Base-by-base conservation (phyloP, 2,797 vertebrate genomes). In the Acipenser transmontanus region DNA sequence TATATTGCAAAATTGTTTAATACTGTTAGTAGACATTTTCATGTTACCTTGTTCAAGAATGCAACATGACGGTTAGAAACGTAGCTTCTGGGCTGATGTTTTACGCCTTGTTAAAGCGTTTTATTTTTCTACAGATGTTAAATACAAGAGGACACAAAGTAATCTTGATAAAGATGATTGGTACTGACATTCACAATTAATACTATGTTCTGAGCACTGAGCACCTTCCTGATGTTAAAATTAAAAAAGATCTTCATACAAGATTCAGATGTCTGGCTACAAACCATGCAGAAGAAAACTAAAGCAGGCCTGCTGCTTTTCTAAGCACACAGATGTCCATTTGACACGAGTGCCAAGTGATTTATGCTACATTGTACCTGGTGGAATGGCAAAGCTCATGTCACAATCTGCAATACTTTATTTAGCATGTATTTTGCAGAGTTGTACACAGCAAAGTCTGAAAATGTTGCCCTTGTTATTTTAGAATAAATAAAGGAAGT, bases 21-120 rank as follows among this genome's bases (percentile, higher is more conserved):
- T 49, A 64, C 13, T 20, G 20, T 54, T 50, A 62, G 62, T 50
- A 50, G 47, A 70, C 54, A 17, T 61, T 50, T 10, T 11, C 51
- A 34, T 7, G 7, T n/a, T 48, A 64, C 62, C 66, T 8, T 34
- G 61, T 49, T 65, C 8, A 56, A 6, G 56, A 68, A 65, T 47
- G 57, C 7, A 50, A 67, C 49, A 5, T 49, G 68, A 71, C 56
- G 17, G 54, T 56, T 3, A 51, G 57, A 64, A 64, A 66, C 13
- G 47, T 47, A 13, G 62, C 56, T 61, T 67, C 66, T 61, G 50
- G 69, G 48, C 49, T 14, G 60, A 66, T 20, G 14, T 63, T 70
- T 70, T 65, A 70, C 54, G 54, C 66, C 69, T 61, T 67, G 62
- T 67, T 65, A 60, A 14, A 64, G 47, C 11, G n/a, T 8, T 51